Evolutionary conservation across 2,888 invertebrate species (phyloP), one percentile per base, ranked within the genome.

Genomic region (Papilio protenor): DNA sequence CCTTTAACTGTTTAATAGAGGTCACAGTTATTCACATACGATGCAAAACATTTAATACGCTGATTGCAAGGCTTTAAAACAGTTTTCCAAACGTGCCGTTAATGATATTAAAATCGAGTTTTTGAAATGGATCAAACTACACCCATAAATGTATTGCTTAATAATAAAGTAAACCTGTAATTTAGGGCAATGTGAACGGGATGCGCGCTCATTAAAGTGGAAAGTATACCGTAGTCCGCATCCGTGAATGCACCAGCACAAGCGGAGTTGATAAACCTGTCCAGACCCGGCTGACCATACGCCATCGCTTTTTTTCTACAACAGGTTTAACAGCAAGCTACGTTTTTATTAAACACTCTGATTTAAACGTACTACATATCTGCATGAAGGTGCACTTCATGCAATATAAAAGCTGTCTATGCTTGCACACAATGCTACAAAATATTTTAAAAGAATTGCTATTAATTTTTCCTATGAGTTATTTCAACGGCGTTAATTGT

Each of bases 201-300:
- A 90, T 89, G 86, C 89, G 90, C 84, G 85, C 91, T 90, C 91
- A 88, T 91, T 93, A 89, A 87, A 87, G 78, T 78, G 78, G 72
- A 72, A 78, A 78, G 90, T 88, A 89, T 91, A 92, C 93, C 93
- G 94, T 93, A 93, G 91, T 91, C 90, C 90, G 90, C 89, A 92
- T 94, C 93, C 94, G 93, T 90, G 88, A 92, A 89, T 90, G 87
- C 87, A 87, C 45, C 85, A 86, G 88, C 90, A 89, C 88, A 88
- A 90, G 91, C 88, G 88, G 87, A 88, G 91, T 90, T 90, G 90
- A 87, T 85, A 90, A 92, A 93, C 94, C 92, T 90, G 93, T 92
- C 90, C 84, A 78, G 85, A 80, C 79, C 59, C 79, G 80, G 78
- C 80, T 80, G 82, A 81, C 84, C 85, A 85, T 85, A 84, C 83